Evolutionary conservation across 2,797 vertebrate species (phyloP).

Genomic region (Lutjanus campechanus): DNA sequence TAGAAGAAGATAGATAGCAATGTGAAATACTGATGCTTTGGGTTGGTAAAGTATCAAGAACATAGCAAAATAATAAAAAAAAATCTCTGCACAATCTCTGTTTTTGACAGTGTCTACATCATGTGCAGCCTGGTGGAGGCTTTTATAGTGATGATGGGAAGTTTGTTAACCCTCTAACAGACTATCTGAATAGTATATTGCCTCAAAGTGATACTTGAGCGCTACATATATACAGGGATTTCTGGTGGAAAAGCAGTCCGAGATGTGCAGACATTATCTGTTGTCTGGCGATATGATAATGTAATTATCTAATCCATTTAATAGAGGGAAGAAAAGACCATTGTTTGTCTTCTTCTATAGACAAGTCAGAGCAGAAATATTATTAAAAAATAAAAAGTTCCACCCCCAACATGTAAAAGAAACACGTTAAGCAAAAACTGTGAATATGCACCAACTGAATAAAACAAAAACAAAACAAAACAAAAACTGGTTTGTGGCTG

Average conservation of each 20-base stretch:
- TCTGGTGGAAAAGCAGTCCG: background rate
- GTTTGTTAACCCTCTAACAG: background rate
- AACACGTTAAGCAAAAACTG: background rate
- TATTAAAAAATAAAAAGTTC: background rate
- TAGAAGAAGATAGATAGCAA: too few species aligned
- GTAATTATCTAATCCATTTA: background rate
- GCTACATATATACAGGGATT: background rate
- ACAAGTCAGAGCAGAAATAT: background rate
- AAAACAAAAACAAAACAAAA: too few species aligned
- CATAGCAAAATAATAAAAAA: too few species aligned
- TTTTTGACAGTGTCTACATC: background rate
- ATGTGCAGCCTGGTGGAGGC: background rate
- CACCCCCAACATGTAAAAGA: background rate
- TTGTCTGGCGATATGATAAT: background rate
- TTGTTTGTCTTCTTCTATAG: background rate
- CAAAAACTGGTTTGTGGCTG: too few species aligned
- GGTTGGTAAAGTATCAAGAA: too few species aligned
- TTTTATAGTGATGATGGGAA: background rate
- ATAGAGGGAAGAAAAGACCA: rapidly evolving
- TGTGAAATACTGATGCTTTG: too few species aligned
- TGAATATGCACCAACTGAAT: background rate
- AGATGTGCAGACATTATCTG: background rate
- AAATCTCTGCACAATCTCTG: background rate
- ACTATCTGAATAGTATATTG: background rate
- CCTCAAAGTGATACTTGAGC: conserved; percentile 9